A percentile compares a stretch with the other conserved stretches of the same genome.
Conservation (phyloP, 2,888 invertebrate species). For the Drosophila bunnanda region DNA sequence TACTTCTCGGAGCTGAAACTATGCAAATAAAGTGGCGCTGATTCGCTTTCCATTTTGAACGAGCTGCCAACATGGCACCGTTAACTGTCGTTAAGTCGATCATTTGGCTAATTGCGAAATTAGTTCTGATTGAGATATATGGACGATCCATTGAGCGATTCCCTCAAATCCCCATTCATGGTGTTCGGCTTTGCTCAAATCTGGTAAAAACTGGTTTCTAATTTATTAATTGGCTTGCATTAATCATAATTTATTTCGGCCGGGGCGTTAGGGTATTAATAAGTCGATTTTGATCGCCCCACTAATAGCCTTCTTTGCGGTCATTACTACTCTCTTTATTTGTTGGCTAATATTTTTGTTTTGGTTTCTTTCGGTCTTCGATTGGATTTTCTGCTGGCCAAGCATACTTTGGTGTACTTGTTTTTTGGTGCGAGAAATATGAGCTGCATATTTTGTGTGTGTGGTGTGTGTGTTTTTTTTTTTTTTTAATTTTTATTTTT, state of each 20-base stretch:
- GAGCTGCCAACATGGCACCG: constrained; percentile 21
- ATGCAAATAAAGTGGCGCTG: constrained; percentile 30
- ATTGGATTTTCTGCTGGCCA: constrained; percentile 38
- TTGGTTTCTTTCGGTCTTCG: constrained; percentile 28
- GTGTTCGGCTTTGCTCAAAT: background rate
- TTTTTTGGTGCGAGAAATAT: constrained; percentile 54
- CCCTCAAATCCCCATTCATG: constrained; percentile 11
- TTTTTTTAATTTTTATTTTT: constrained; percentile 39
- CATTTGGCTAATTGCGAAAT: constrained; percentile 33
- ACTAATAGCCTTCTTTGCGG: constrained; percentile 38
- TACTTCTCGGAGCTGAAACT: constrained; percentile 33
- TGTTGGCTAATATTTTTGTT: constrained; percentile 60
- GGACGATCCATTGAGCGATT: constrained; percentile 9
- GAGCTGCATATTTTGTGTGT: constrained; percentile 54
- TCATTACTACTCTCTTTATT: constrained; percentile 54
- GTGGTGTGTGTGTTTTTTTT: constrained; percentile 46
- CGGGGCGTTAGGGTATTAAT: constrained; percentile 20
- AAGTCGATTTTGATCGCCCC: constrained; percentile 13
- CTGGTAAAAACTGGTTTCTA: constrained; percentile 2
- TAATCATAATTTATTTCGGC: constrained; percentile 7
- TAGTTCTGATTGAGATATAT: constrained; percentile 25
- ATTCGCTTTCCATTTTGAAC: constrained; percentile 27
- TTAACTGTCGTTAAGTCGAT: constrained; percentile 34
- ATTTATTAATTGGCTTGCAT: constrained; percentile 4
- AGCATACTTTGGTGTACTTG: constrained; percentile 44